A percentile compares a stretch with the other conserved stretches of the same genome.
phyloP scores from a whole-genome alignment of 2,113 vertebrate genomes.

The Seriola aureovittata region DNA sequence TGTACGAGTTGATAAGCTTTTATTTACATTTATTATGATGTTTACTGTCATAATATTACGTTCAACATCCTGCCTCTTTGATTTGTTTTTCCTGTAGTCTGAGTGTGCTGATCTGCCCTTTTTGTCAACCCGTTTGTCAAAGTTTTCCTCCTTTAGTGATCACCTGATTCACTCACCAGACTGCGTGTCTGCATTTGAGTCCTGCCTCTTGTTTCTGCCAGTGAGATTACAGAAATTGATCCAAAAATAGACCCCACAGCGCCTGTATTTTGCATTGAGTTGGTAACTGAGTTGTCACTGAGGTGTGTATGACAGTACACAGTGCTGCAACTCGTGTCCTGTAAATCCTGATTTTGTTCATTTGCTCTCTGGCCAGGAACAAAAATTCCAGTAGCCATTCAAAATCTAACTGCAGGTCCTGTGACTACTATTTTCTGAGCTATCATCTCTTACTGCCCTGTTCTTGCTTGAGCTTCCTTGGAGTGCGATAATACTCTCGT shows the following conservation, averaged over 20 bases:
- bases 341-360: not conserved
- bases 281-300: not conserved
- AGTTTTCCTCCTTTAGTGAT: not conserved
- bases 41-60: too few relatives aligned
- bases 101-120: not conserved
- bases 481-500: not conserved
- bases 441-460: not conserved
- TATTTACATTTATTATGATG: not conserved
- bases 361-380: not conserved
- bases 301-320: not conserved
- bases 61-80: too few relatives aligned
- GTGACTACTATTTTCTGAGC: not conserved
- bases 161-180: not conserved
- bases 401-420: not conserved
- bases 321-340: not conserved
- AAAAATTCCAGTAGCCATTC: not conserved
- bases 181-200: not conserved
- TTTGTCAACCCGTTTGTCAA: not conserved
- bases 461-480: not conserved
- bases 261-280: not conserved
- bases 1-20: not conserved
- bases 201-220: not conserved
- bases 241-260: not conserved
- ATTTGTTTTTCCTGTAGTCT: not conserved
- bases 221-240: not conserved